Evolutionary conservation across 2,797 vertebrate genomes (phyloP).

Genomic region (Buceros bicornis): DNA sequence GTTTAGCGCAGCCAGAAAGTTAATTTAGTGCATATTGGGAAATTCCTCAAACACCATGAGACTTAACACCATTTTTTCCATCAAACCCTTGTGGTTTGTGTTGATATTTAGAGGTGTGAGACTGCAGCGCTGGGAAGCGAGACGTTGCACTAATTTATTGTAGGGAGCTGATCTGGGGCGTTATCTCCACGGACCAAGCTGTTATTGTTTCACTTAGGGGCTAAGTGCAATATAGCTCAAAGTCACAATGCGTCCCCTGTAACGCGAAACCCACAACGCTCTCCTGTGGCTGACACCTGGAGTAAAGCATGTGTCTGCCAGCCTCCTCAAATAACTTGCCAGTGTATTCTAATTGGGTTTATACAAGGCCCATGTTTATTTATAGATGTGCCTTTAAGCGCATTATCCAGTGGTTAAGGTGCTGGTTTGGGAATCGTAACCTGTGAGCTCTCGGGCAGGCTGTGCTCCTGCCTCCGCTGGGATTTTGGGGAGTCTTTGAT

Average conservation of each 20-base stretch:
- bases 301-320: conserved; percentile 43
- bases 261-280: neutral
- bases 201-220: conserved; percentile 57
- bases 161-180: conserved; percentile 55
- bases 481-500: neutral
- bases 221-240: conserved; percentile 39
- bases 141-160: conserved; percentile 80
- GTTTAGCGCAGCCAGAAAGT: conserved; percentile 73
- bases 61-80: conserved; percentile 82
- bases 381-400: neutral
- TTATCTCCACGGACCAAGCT: conserved; percentile 65
- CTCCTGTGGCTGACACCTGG: conserved; percentile 56
- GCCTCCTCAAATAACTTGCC: conserved; percentile 30
- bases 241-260: conserved; percentile 48
- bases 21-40: conserved; percentile 84
- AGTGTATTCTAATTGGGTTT: conserved; percentile 43
- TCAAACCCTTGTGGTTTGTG: conserved; percentile 76
- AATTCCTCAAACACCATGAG: conserved; percentile 84
- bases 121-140: conserved; percentile 51
- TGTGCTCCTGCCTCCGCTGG: neutral
- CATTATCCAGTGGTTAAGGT: neutral
- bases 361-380: neutral
- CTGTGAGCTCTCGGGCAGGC: neutral
- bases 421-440: fast-evolving
- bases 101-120: conserved; percentile 81